Evolutionary conservation across 2,888 invertebrate genomes (phyloP).

Genomic region (Gryllus longicercus): DNA sequence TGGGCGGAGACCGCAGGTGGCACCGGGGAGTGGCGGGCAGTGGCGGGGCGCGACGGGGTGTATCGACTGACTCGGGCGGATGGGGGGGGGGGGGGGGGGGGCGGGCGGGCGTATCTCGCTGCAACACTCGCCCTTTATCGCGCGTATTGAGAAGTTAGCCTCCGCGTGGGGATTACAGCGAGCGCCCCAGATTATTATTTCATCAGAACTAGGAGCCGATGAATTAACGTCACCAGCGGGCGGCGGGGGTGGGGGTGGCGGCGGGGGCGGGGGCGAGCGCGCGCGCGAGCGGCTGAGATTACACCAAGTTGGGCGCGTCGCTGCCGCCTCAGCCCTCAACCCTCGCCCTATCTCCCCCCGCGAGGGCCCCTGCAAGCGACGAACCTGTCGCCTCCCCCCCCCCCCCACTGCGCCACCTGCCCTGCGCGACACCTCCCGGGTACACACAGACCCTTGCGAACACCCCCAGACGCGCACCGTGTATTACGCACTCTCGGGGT

Average conservation of each 20-base stretch:
- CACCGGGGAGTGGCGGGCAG: neutral
- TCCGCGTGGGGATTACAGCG: neutral
- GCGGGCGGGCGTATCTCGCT: neutral
- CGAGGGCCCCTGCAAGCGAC: too few relatives aligned
- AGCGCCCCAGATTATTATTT: slow-evolving; percentile 3
- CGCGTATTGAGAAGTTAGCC: slow-evolving; percentile 11
- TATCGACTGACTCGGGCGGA: neutral
- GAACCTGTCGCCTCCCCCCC: too few relatives aligned
- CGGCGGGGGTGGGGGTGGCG: too few relatives aligned
- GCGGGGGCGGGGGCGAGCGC: neutral
- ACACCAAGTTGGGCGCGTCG: neutral
- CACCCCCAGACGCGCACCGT: too few relatives aligned
- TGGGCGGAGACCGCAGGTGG: neutral
- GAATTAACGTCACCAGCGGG: neutral
- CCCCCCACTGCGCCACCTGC: too few relatives aligned
- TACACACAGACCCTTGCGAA: too few relatives aligned
- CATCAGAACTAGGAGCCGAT: slow-evolving; percentile 11
- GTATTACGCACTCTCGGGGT: too few relatives aligned
- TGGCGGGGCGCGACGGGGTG: neutral
- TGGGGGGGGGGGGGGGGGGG: neutral
- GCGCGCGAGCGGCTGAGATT: neutral
- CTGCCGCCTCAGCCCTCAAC: neutral
- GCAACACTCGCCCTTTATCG: neutral
- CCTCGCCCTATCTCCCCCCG: neutral
- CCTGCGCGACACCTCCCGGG: too few relatives aligned